Evolutionary conservation across 2,797 vertebrate species (phyloP).

Genomic region (Chiroxiphia lanceolata): DNA sequence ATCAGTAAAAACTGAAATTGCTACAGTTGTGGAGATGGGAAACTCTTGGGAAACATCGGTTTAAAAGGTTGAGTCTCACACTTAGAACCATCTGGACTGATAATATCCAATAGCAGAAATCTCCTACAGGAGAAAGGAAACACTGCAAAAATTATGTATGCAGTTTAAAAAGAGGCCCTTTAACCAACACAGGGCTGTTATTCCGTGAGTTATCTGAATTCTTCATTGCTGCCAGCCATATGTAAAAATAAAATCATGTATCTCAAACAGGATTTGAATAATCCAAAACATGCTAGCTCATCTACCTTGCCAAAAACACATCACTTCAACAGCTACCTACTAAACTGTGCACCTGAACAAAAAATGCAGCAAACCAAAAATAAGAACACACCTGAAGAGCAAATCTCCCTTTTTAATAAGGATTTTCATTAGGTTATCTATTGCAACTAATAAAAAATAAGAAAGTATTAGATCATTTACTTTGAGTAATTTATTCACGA

Average conservation of each 20-base stretch:
- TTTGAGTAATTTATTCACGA: neutral
- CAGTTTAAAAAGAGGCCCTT: neutral
- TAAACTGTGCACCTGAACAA: neutral
- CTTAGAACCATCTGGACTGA: neutral
- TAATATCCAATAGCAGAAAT: neutral
- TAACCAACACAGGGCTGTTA: neutral
- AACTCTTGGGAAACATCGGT: fast-evolving
- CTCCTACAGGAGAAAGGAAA: neutral
- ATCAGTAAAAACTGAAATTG: neutral
- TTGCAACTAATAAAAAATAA: neutral
- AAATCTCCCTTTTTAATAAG: neutral
- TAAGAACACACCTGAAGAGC: neutral
- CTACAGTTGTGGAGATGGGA: neutral
- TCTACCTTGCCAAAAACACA: neutral
- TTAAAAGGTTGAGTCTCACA: neutral
- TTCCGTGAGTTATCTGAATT: neutral
- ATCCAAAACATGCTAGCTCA: neutral
- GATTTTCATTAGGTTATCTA: neutral
- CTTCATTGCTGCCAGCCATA: neutral
- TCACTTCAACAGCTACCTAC: neutral
- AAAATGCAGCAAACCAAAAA: neutral
- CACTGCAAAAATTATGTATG: neutral
- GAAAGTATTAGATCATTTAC: neutral
- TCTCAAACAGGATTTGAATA: neutral
- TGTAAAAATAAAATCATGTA: fast-evolving